Percentiles rank a stretch among this genome's conserved stretches.
Evolutionary conservation across 2,113 vertebrate species (phyloP).

Genomic region (Merops nubicus): DNA sequence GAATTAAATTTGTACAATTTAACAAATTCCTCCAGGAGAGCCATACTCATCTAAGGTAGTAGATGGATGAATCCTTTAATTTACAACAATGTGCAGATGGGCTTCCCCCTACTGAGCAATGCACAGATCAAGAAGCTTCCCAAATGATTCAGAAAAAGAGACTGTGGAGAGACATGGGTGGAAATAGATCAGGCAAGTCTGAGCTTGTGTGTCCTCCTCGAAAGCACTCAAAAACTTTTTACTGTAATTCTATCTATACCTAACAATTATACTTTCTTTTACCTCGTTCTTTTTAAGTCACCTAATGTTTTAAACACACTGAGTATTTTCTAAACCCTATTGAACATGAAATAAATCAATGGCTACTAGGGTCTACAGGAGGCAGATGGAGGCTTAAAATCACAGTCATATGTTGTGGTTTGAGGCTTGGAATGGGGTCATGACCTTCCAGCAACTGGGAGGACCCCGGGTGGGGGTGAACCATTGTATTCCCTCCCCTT

Average conservation of each 20-base stretch:
- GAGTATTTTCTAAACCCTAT: background rate
- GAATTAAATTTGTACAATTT: constrained; percentile 64
- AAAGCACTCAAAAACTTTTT: background rate
- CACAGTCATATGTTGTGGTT: no score
- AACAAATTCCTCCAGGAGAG: constrained; percentile 62
- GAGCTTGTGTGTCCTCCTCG: background rate
- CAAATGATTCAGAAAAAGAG: background rate
- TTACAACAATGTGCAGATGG: constrained; percentile 36
- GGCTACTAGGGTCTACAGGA: background rate
- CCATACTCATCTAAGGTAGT: constrained; percentile 37
- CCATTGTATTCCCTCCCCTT: no score
- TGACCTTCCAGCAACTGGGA: no score
- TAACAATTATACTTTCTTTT: background rate
- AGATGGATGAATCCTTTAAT: constrained; percentile 37
- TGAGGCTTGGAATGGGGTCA: no score
- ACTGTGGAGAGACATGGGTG: background rate
- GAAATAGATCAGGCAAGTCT: background rate
- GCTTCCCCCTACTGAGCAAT: background rate
- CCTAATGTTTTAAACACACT: background rate
- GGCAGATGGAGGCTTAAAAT: background rate
- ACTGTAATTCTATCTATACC: background rate
- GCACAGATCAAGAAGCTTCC: constrained; percentile 13
- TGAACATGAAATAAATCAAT: background rate
- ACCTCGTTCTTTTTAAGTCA: background rate
- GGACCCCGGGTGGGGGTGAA: no score